Evolutionary conservation across 2,113 vertebrate species (phyloP).

Genomic region (Pelodiscus sinensis): DNA sequence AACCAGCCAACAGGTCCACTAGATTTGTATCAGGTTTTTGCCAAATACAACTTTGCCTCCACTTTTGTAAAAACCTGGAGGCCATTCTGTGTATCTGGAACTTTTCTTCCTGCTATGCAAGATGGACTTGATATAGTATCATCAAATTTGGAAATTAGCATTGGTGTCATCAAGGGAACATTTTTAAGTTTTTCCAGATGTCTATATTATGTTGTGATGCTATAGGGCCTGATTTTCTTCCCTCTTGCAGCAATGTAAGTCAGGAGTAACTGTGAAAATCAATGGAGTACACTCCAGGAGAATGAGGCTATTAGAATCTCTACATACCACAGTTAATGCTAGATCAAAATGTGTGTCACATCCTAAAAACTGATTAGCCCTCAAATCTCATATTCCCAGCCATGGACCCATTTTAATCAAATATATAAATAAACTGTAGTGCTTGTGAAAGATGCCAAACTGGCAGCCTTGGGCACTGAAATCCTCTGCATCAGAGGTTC

Average conservation of each 20-base stretch:
- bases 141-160: background rate
- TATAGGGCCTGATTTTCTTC: background rate
- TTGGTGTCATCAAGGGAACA: background rate
- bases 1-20: background rate
- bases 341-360: conserved; percentile 63
- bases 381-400: conserved; percentile 46
- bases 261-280: background rate
- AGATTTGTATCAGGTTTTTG: background rate
- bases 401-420: background rate
- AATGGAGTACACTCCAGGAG: background rate
- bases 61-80: rapidly evolving
- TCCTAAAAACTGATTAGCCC: conserved; percentile 60
- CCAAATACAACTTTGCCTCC: background rate
- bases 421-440: background rate
- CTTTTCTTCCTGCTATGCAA: background rate
- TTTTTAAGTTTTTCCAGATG: background rate
- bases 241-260: background rate
- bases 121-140: background rate
- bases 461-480: conserved; percentile 48
- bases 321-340: conserved; percentile 26
- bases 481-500: background rate
- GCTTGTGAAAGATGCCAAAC: background rate
- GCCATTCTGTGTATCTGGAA: background rate
- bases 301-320: background rate
- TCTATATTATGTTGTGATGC: background rate